These are phyloP conservation scores for Clarias platycephalus DNA, from an alignment of 2,797 vertebrate genomes.

Conservation along the genomic window DNA sequence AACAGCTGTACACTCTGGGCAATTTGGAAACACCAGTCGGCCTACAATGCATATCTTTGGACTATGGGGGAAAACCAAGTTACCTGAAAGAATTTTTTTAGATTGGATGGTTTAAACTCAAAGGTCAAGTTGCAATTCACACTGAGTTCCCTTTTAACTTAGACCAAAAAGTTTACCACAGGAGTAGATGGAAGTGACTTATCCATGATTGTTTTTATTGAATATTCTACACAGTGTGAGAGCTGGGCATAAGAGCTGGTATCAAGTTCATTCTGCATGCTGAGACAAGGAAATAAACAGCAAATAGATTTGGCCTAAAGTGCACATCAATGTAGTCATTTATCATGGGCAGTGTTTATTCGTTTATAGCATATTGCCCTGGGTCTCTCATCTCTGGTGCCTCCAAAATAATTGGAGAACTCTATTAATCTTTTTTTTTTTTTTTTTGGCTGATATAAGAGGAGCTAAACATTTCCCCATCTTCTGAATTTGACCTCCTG, in stretches of 20 bases:
- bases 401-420: conserved; percentile 33
- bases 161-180: background rate
- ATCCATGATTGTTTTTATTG: conserved; percentile 20
- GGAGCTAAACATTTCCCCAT: conserved; percentile 29
- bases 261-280: conserved; percentile 25
- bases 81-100: no score
- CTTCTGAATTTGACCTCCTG: conserved; percentile 4
- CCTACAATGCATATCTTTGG: no score
- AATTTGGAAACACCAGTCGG: no score
- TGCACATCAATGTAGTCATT: conserved; percentile 29
- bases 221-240: background rate
- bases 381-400: conserved; percentile 31
- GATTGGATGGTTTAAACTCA: background rate
- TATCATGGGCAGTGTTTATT: conserved; percentile 36
- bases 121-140: background rate
- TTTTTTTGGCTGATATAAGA: conserved; percentile 30
- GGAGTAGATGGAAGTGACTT: conserved; percentile 8
- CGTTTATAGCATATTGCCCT: conserved; percentile 24
- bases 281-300: conserved; percentile 20
- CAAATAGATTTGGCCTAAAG: conserved; percentile 17
- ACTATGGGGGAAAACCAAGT: no score
- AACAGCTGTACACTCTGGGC: no score
- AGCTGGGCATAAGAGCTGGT: background rate
- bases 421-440: conserved; percentile 43
- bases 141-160: background rate